These are phyloP conservation scores for Caenorhabditis wallacei DNA, from an alignment of 2,888 invertebrate species.

Conservation along the genomic window DNA sequence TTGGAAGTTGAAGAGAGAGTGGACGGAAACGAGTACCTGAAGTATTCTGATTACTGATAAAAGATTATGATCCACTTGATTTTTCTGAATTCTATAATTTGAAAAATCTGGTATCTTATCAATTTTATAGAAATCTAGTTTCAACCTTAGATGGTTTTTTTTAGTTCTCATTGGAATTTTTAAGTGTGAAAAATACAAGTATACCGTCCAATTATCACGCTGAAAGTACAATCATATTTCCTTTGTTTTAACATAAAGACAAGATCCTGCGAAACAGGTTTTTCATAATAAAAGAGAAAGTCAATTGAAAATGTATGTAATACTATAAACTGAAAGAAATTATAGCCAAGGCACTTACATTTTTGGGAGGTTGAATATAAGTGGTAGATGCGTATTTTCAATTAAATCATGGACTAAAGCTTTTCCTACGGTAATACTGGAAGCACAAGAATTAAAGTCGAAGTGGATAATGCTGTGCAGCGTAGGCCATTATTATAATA, in stretches of 20 bases:
- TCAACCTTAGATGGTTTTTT: too few species aligned
- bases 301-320: too few species aligned
- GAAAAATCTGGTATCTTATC: too few species aligned
- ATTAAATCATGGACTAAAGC: slow-evolving; percentile 26
- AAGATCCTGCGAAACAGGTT: slow-evolving; percentile 1
- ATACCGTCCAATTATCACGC: background rate
- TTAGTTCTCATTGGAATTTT: too few species aligned
- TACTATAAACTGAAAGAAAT: too few species aligned
- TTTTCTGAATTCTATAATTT: too few species aligned
- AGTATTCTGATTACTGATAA: slow-evolving; percentile 74
- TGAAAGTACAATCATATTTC: background rate
- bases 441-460: slow-evolving; percentile 39
- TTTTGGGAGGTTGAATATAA: slow-evolving; percentile 16
- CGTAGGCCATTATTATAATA: slow-evolving; percentile 76
- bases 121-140: too few species aligned
- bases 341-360: slow-evolving; percentile 24
- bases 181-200: background rate
- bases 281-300: background rate
- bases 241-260: background rate
- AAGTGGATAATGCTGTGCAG: slow-evolving; percentile 73
- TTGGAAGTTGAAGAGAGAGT: slow-evolving; percentile 95
- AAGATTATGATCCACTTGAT: too few species aligned
- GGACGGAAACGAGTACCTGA: slow-evolving; percentile 97
- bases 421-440: background rate
- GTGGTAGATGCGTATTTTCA: slow-evolving; percentile 9